phyloP scores from a whole-genome alignment of 2,888 invertebrate genomes.

The Lysandra coridon region DNA sequence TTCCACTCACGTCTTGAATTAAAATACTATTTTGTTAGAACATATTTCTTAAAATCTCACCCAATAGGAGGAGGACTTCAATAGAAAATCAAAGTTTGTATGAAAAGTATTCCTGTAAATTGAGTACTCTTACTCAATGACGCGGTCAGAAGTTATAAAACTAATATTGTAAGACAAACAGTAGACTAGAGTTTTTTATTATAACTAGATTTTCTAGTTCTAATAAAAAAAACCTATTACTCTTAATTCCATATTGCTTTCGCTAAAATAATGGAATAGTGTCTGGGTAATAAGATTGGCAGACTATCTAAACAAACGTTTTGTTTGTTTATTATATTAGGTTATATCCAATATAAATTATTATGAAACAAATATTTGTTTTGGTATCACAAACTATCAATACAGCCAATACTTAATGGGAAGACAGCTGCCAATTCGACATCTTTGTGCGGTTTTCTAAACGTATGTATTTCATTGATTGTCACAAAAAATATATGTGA shows the following conservation, averaged over 20 bases:
- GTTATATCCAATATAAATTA: neutral
- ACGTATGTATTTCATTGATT: no score
- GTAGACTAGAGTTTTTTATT: neutral
- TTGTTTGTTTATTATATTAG: neutral
- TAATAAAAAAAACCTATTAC: conserved; percentile 3
- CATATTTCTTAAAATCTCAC: no score
- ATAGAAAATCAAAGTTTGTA: no score
- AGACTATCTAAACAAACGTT: neutral
- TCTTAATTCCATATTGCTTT: neutral
- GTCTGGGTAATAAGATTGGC: neutral
- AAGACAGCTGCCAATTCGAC: neutral
- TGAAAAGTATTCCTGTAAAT: no score
- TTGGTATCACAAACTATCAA: neutral
- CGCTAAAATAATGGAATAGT: neutral
- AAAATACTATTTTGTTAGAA: no score
- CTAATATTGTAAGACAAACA: neutral
- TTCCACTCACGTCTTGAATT: no score
- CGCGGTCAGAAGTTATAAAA: no score
- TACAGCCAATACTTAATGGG: neutral
- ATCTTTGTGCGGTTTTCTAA: no score
- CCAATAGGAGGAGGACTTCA: no score
- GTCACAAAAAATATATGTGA: no score
- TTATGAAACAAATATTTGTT: neutral
- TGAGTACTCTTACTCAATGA: no score
- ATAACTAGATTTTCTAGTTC: neutral